Evolutionary conservation across 1,140 invertebrate genomes (phyloP).

Genomic region (Bombus polaris): DNA sequence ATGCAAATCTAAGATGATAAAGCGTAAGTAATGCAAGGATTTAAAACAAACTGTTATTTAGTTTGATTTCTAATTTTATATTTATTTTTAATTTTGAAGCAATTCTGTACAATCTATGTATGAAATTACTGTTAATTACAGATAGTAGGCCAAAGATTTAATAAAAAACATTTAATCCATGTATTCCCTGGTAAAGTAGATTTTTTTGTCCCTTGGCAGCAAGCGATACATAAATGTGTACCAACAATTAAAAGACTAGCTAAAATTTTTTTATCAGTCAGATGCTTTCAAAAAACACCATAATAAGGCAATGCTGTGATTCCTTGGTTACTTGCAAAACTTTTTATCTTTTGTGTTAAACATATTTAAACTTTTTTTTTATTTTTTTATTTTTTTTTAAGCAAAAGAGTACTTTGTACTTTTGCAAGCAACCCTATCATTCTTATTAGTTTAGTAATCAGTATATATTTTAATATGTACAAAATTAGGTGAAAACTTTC

Average conservation of each 20-base stretch:
- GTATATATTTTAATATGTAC: slow-evolving; percentile 61
- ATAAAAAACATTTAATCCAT: slow-evolving; percentile 60
- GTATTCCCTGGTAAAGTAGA: slow-evolving; percentile 51
- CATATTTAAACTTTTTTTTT: slow-evolving; percentile 7
- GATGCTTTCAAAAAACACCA: slow-evolving; percentile 76
- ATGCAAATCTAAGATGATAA: not conserved
- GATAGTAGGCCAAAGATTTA: slow-evolving; percentile 65
- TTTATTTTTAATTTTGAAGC: slow-evolving; percentile 63
- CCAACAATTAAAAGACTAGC: slow-evolving; percentile 79
- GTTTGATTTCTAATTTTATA: slow-evolving; percentile 48
- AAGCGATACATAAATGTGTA: slow-evolving; percentile 71
- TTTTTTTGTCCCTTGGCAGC: slow-evolving; percentile 62
- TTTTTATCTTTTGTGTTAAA: slow-evolving; percentile 42
- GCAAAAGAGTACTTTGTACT: slow-evolving; percentile 42
- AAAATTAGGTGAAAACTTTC: slow-evolving; percentile 56
- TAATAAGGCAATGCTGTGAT: slow-evolving; percentile 81
- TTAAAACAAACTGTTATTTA: slow-evolving; percentile 57
- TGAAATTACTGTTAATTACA: slow-evolving; percentile 59
- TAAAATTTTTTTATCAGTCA: slow-evolving; percentile 78
- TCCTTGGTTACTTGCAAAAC: slow-evolving; percentile 67
- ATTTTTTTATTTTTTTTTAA: not conserved
- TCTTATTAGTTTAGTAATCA: slow-evolving; percentile 63
- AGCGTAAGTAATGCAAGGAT: slow-evolving; percentile 8
- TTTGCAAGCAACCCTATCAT: slow-evolving; percentile 67
- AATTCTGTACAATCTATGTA: slow-evolving; percentile 66